phyloP scores from a whole-genome alignment of 2,113 vertebrate genomes.

The Pardalotus punctatus region DNA sequence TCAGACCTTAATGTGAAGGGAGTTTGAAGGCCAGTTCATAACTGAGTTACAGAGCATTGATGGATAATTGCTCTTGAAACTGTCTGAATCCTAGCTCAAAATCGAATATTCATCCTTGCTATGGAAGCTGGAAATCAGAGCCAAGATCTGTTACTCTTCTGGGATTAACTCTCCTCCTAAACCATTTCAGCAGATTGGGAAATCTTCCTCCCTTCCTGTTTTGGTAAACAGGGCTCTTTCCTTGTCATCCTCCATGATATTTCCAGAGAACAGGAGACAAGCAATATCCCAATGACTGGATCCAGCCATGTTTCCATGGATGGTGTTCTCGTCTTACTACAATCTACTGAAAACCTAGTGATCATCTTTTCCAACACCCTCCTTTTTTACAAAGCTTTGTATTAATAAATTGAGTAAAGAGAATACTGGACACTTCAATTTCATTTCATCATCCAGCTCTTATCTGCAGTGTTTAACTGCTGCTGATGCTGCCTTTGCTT shows the following conservation, averaged over 20 bases:
- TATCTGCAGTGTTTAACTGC: background rate
- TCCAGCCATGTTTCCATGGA: background rate
- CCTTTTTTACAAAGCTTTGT: background rate
- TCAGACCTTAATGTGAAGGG: background rate
- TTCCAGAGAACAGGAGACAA: background rate
- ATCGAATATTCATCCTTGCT: background rate
- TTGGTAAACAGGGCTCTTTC: background rate
- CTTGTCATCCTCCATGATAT: background rate
- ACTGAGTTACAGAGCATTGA: background rate
- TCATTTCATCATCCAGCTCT: background rate
- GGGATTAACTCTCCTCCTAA: background rate
- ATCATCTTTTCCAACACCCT: background rate
- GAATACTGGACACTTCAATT: background rate
- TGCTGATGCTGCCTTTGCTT: background rate
- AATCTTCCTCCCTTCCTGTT: background rate
- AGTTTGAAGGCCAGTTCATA: background rate
- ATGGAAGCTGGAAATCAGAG: background rate
- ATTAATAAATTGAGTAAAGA: background rate
- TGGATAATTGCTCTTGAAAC: slow-evolving; percentile 6
- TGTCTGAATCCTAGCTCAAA: slow-evolving; percentile 1
- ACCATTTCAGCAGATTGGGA: background rate
- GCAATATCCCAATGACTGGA: background rate
- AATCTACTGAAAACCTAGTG: background rate
- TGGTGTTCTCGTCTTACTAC: background rate
- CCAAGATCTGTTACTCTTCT: background rate